Evolutionary conservation across 2,113 vertebrate genomes (phyloP).

Genomic region (Aspidoscelis tigris): DNA sequence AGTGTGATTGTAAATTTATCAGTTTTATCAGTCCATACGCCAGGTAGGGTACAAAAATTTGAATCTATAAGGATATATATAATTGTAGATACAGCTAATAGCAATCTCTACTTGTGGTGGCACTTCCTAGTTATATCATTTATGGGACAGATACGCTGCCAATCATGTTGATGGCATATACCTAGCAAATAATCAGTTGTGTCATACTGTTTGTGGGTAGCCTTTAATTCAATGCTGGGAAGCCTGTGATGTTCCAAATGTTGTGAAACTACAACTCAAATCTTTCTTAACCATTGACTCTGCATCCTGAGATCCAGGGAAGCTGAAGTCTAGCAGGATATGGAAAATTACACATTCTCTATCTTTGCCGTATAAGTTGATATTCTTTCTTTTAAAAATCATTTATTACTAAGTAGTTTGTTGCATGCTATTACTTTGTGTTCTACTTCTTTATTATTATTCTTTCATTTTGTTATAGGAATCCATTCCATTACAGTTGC

Average conservation of each 20-base stretch:
- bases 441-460: slow-evolving; percentile 22
- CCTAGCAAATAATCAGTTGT: not conserved
- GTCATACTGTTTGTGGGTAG: not conserved
- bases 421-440: not conserved
- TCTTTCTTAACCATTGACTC: not conserved
- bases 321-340: not conserved
- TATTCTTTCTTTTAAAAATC: not conserved
- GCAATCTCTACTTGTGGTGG: not conserved
- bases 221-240: not conserved
- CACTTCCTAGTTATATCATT: not conserved
- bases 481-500: slow-evolving; percentile 37
- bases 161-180: not conserved
- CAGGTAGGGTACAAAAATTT: not conserved
- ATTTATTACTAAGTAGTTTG: not conserved
- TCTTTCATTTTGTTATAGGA: not conserved
- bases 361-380: not conserved
- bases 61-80: not conserved
- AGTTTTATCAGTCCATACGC: not conserved
- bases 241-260: not conserved
- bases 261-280: not conserved
- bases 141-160: not conserved
- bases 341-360: not conserved
- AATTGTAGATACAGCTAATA: not conserved
- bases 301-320: not conserved
- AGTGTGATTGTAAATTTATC: not conserved